phyloP scores from a whole-genome alignment of 1,140 invertebrate genomes.

The Grapholita molesta region DNA sequence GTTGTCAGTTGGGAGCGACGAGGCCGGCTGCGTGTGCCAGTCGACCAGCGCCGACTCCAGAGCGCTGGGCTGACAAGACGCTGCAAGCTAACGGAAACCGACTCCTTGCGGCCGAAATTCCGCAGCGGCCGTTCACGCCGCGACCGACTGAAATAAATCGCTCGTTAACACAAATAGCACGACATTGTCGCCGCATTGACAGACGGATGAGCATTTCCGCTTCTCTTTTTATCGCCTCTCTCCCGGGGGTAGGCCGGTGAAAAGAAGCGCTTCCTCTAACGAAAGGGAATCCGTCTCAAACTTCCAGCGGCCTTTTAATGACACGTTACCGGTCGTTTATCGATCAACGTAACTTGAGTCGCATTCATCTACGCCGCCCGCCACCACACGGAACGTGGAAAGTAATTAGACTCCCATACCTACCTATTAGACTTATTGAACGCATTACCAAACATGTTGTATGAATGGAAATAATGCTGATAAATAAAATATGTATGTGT shows the following conservation, averaged over 20 bases:
- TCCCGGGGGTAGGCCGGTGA: slow-evolving; percentile 37
- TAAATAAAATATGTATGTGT: neutral
- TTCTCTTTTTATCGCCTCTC: slow-evolving; percentile 60
- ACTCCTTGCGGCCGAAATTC: slow-evolving; percentile 73
- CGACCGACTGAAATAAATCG: slow-evolving; percentile 75
- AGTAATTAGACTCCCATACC: slow-evolving; percentile 33
- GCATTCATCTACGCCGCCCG: slow-evolving; percentile 16
- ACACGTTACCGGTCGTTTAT: slow-evolving; percentile 19
- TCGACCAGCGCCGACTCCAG: slow-evolving; percentile 25
- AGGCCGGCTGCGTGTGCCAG: slow-evolving; percentile 28
- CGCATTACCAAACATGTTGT: neutral
- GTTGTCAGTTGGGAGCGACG: slow-evolving; percentile 20
- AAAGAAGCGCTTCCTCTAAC: slow-evolving; percentile 59
- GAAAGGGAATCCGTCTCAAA: slow-evolving; percentile 48
- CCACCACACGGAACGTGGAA: slow-evolving; percentile 22
- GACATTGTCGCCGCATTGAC: slow-evolving; percentile 71
- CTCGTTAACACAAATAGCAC: slow-evolving; percentile 73
- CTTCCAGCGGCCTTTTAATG: slow-evolving; percentile 28
- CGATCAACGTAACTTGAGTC: slow-evolving; percentile 38
- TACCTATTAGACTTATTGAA: neutral
- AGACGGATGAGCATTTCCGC: slow-evolving; percentile 68
- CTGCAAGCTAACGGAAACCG: slow-evolving; percentile 68
- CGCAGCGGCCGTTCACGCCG: slow-evolving; percentile 70
- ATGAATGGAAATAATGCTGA: neutral
- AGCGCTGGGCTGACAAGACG: slow-evolving; percentile 31